A percentile compares a stretch with the other conserved stretches of the same genome.
These are phyloP conservation scores for Dolichotis patagonum DNA, from an alignment of 2,113 vertebrate species.

Conservation along the genomic window DNA sequence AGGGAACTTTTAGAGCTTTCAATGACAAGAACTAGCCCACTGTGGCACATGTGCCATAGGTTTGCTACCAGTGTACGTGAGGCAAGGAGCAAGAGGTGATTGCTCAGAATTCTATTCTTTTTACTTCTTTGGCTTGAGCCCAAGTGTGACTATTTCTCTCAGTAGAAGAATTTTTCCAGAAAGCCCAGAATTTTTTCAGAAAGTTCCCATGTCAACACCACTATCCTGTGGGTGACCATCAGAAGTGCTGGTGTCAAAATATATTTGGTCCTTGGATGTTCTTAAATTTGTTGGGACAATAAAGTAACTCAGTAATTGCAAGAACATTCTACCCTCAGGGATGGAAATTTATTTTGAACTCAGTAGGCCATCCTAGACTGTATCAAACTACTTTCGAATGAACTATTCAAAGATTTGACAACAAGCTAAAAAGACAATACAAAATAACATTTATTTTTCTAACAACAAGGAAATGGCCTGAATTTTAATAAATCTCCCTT, in stretches of 20 bases:
- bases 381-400: not conserved
- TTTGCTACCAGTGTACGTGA: not conserved
- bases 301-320: not conserved
- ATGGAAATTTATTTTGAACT: not conserved
- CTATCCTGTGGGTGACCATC: not conserved
- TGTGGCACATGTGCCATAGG: not conserved
- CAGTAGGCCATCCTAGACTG: not conserved
- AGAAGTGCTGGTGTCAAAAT: not conserved
- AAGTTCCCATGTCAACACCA: not conserved
- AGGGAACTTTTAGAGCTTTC: not conserved
- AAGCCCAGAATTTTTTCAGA: too few species aligned
- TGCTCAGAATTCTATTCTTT: not conserved
- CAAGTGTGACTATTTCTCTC: not conserved
- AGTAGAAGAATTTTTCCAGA: not conserved
- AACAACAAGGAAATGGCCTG: not conserved
- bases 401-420: conserved; percentile 16
- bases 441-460: conserved; percentile 5
- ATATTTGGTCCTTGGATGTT: not conserved
- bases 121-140: not conserved
- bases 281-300: conserved; percentile 1
- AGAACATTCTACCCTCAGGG: not conserved
- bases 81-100: not conserved
- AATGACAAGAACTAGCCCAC: not conserved
- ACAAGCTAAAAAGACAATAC: not conserved
- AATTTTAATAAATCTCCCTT: conserved; percentile 16